Base-by-base conservation (phyloP, 2,888 invertebrate genomes). In the Eurytoma adleriae region DNA sequence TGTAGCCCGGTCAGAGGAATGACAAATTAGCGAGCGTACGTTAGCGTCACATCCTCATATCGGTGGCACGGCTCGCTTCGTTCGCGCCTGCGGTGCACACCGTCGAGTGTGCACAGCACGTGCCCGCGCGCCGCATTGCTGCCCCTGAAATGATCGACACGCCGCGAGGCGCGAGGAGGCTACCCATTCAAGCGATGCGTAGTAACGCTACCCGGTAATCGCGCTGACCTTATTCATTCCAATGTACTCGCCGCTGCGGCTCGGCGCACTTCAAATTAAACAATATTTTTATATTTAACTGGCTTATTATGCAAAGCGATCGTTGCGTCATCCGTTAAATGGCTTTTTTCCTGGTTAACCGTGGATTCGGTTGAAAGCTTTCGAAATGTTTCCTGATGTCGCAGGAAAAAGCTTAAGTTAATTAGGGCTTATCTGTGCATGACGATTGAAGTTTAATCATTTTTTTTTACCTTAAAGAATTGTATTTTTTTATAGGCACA, bases 21-120 rank as follows among this genome's bases (percentile, higher is more conserved):
- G 84, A 85, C 85, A 84, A 87, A 88, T 88, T 88, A 85, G 85
- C 86, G 84, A 87, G 87, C 70, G 52, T 59, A 67, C 52, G 24
- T 16, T 54, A 83, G 85, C 87, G 88, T 88, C 87, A 88, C 86
- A 88, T 88, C 88, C 88, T 88, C 87, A 86, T 87, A 79, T 48
- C 78, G 71, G 70, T 50, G 50, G 52, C 68, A 66, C 52, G 64
- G 71, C 13, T 18, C 27, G 67, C 16, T 24, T 14, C 52, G 27
- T 12, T 30, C 30, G 24, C 52, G 20, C 30, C 40, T 18, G 10
- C 30, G 7, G 3, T n/a, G n/a, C n/a, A n/a, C n/a, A n/a, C n/a
- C n/a, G n/a, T n/a, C n/a, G n/a, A n/a, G n/a, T 3, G 12, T 59
- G n/a, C 24, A 12, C 20, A 14, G 16, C 27, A 40, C 40, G n/a